These are phyloP conservation scores for Melanotaenia nigrans DNA, from an alignment of 2,797 vertebrate genomes.

Conservation along the genomic window DNA sequence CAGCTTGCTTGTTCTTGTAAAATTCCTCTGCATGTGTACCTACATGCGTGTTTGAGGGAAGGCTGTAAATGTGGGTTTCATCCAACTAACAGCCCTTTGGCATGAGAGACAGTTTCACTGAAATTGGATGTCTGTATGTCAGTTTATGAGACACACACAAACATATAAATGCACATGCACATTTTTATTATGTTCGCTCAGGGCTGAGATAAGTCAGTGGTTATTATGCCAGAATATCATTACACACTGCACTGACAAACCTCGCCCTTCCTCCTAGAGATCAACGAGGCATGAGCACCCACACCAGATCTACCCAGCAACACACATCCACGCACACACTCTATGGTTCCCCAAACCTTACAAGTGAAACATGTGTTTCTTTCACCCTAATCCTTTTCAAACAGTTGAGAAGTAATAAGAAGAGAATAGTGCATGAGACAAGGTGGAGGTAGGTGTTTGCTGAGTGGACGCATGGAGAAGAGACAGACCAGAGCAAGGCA, in stretches of 20 bases:
- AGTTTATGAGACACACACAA: constrained; percentile 4
- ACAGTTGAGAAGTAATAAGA: constrained; percentile 54
- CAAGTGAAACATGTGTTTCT: constrained; percentile 55
- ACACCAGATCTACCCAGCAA: constrained; percentile 73
- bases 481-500: constrained; percentile 21
- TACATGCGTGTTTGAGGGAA: constrained; percentile 23
- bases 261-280: constrained; percentile 19
- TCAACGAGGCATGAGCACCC: constrained; percentile 53
- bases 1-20: constrained; percentile 20
- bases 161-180: not conserved
- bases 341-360: constrained; percentile 20
- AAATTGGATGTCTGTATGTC: constrained; percentile 35
- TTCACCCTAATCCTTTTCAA: constrained; percentile 53
- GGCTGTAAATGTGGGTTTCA: constrained; percentile 44
- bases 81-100: constrained; percentile 32
- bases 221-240: constrained; percentile 5
- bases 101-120: constrained; percentile 30
- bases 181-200: constrained; percentile 1
- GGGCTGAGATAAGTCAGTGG: constrained; percentile 4
- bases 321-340: constrained; percentile 20
- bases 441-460: constrained; percentile 16
- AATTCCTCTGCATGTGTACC: constrained; percentile 11
- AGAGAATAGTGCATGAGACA: constrained; percentile 50
- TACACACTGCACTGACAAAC: constrained; percentile 28
- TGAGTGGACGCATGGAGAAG: not conserved